Conservation (phyloP, 23 tunicate genomes). For the Ciona savignyi region DNA sequence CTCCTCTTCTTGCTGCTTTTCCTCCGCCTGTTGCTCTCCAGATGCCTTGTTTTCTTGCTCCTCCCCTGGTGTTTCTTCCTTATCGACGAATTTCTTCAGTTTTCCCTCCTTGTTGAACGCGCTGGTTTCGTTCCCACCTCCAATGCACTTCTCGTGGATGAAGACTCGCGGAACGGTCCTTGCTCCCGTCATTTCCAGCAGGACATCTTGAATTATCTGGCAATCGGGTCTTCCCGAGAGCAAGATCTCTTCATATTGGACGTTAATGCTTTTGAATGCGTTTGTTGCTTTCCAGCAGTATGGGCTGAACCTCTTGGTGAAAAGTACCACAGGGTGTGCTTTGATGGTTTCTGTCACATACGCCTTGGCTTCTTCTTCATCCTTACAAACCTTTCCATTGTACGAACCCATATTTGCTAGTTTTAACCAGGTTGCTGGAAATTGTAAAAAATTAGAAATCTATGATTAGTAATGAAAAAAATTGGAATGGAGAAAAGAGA, state of each 20-base stretch:
- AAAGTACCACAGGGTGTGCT: conserved; percentile 22
- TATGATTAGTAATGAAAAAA: too few relatives aligned
- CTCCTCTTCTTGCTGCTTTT: not conserved
- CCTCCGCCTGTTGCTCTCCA: not conserved
- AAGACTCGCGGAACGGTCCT: conserved; percentile 51
- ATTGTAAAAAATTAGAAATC: too few relatives aligned
- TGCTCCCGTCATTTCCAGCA: conserved; percentile 40
- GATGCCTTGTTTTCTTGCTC: not conserved
- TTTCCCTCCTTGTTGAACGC: conserved; percentile 21
- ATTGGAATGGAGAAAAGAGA: too few relatives aligned
- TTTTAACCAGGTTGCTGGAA: too few relatives aligned
- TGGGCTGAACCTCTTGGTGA: conserved; percentile 29
- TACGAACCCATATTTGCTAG: conserved; percentile 29
- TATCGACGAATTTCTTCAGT: conserved; percentile 18
- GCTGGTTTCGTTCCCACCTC: conserved; percentile 36
- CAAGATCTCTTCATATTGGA: conserved; percentile 22
- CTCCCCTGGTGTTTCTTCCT: not conserved
- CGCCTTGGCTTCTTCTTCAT: conserved; percentile 26
- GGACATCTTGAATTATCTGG: conserved; percentile 38
- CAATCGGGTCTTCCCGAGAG: conserved; percentile 32
- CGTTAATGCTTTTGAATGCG: conserved; percentile 12
- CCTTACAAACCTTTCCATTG: conserved; percentile 24
- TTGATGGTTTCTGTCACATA: conserved; percentile 18
- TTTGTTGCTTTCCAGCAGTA: conserved; percentile 29
- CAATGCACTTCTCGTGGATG: conserved; percentile 37